Conservation (phyloP, 2,888 invertebrate species). For the Sphecodes monilicornis region DNA sequence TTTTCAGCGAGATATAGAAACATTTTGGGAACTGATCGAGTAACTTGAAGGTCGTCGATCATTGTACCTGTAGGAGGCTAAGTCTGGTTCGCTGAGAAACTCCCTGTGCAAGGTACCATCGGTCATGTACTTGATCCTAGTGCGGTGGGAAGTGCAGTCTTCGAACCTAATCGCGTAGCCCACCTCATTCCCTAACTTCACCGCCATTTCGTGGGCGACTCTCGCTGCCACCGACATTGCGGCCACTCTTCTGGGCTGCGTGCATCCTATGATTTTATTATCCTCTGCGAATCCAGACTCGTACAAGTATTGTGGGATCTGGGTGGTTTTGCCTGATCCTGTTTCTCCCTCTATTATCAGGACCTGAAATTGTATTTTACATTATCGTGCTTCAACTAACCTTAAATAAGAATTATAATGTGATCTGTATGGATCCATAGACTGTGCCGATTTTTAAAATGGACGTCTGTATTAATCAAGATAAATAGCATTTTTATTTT, state of each 20-base stretch:
- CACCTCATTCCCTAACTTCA: slow-evolving; percentile 97
- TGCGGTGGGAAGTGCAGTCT: slow-evolving; percentile 99
- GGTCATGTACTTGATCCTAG: slow-evolving; percentile 99
- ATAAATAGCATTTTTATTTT: no score
- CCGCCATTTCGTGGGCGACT: slow-evolving; percentile 98
- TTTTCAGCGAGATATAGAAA: not conserved
- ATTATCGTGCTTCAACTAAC: not conserved
- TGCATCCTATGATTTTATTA: slow-evolving; percentile 97
- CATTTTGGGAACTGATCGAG: not conserved
- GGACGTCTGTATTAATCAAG: no score
- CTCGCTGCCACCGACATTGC: slow-evolving; percentile 99
- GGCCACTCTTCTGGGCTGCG: slow-evolving; percentile 97
- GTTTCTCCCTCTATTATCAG: slow-evolving; percentile 99
- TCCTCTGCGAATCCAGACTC: slow-evolving; percentile 95
- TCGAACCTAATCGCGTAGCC: slow-evolving; percentile 98
- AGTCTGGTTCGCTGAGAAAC: slow-evolving; percentile 98
- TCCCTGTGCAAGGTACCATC: slow-evolving; percentile 99
- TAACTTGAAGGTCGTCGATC: not conserved
- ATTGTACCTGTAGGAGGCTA: slow-evolving; percentile 92
- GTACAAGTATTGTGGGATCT: slow-evolving; percentile 98
- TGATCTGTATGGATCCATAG: not conserved
- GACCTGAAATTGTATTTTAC: slow-evolving; percentile 84
- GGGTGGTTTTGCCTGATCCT: slow-evolving; percentile 99
- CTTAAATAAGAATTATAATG: not conserved
- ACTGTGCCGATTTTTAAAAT: no score